Percentiles rank a stretch among this genome's conserved stretches.
phyloP scores from a whole-genome alignment of 2,797 vertebrate species.

The Sphaeramia orbicularis region DNA sequence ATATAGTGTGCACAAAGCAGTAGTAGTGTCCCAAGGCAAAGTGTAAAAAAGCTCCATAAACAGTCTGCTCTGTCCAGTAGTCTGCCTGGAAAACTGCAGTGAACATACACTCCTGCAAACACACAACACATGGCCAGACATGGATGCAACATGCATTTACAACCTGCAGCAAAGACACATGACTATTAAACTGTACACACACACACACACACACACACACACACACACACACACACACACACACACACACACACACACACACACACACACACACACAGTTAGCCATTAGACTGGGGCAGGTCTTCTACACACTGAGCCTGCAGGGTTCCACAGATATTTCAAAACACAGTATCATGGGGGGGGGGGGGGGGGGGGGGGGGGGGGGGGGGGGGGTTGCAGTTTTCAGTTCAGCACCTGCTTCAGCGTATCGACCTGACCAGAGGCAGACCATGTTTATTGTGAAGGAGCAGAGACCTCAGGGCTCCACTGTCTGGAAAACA shows the following conservation, averaged over 20 bases:
- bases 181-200: neutral
- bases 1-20: constrained; percentile 21
- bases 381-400: too few relatives aligned
- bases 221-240: too few relatives aligned
- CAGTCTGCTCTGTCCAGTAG: constrained; percentile 62
- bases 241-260: too few relatives aligned
- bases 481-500: neutral
- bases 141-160: too few relatives aligned
- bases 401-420: constrained; percentile 62
- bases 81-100: constrained; percentile 49
- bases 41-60: constrained; percentile 73
- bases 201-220: too few relatives aligned
- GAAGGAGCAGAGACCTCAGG: neutral
- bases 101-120: constrained; percentile 43
- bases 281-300: constrained; percentile 9
- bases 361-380: too few relatives aligned
- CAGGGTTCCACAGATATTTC: constrained; percentile 45
- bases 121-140: constrained; percentile 41
- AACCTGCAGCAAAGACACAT: too few relatives aligned
- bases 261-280: too few relatives aligned
- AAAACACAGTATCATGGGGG: constrained; percentile 46
- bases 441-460: constrained; percentile 3
- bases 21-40: constrained; percentile 43
- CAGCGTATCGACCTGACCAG: constrained; percentile 22
- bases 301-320: constrained; percentile 25